Percentiles rank a stretch among this genome's conserved stretches.
phyloP scores from a whole-genome alignment of 2,797 vertebrate genomes.

The Gallinago solitaria region DNA sequence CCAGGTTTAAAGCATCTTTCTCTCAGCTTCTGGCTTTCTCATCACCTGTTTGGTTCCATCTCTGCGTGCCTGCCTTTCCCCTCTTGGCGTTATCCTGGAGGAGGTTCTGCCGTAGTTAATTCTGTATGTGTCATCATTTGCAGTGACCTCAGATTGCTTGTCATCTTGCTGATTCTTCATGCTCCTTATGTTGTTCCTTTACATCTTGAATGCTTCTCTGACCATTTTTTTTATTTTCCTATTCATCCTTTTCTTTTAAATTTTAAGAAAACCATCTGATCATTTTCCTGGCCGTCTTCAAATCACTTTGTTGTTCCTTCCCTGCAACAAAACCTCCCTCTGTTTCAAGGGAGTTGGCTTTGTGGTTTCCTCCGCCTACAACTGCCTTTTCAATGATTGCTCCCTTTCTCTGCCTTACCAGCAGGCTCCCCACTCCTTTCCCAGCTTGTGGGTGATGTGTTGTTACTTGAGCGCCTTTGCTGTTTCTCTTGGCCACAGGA shows the following conservation, averaged over 20 bases:
- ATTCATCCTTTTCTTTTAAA: not conserved
- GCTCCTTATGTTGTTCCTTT: not conserved
- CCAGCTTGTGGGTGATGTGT: not conserved
- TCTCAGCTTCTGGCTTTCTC: not conserved
- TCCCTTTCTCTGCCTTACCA: not conserved
- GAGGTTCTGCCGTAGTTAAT: not conserved
- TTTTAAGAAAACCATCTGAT: not conserved
- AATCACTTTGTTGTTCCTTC: not conserved
- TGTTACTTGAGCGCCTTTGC: not conserved
- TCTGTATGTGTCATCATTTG: not conserved
- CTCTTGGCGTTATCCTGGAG: not conserved
- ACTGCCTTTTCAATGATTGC: not conserved
- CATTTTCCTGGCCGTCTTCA: not conserved
- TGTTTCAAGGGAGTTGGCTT: not conserved
- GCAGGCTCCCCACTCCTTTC: not conserved
- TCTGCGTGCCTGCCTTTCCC: not conserved
- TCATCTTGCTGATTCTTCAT: not conserved
- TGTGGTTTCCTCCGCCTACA: not conserved
- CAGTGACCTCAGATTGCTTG: not conserved
- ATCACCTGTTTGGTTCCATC: not conserved
- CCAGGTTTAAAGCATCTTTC: not conserved
- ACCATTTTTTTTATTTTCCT: not conserved
- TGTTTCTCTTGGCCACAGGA: constrained; percentile 4
- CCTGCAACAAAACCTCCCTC: not conserved
- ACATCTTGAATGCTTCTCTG: not conserved